Conservation (phyloP, 2,888 invertebrate species). For the Hedychridium roseum region DNA sequence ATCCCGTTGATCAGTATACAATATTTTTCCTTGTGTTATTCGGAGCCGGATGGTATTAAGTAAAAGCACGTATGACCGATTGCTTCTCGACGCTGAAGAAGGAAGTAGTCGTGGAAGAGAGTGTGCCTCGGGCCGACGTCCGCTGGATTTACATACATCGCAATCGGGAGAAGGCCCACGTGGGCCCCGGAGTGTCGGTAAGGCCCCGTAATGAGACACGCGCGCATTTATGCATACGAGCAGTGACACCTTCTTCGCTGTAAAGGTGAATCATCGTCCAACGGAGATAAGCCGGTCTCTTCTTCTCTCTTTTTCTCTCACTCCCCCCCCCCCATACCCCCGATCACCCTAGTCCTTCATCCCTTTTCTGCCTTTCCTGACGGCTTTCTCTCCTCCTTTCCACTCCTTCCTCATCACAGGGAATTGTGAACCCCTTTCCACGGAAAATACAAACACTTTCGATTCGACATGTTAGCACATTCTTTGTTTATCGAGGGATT, state of each 20-base stretch:
- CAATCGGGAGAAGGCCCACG: slow-evolving; percentile 33
- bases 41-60: no score
- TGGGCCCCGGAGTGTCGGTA: slow-evolving; percentile 31
- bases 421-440: no score
- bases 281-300: slow-evolving; percentile 41
- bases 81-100: slow-evolving; percentile 9
- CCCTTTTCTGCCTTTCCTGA: slow-evolving; percentile 16
- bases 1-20: no score
- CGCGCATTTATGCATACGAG: slow-evolving; percentile 50
- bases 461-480: no score
- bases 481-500: no score
- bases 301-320: slow-evolving; percentile 10
- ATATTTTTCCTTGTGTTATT: no score
- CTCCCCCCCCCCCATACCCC: slow-evolving; percentile 7
- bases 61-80: no score
- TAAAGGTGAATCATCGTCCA: slow-evolving; percentile 52
- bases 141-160: slow-evolving; percentile 32
- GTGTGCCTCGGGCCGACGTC: slow-evolving; percentile 11
- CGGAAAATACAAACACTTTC: neutral
- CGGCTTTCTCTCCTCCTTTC: slow-evolving; percentile 9
- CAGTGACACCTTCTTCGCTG: slow-evolving; percentile 57
- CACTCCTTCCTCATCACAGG: slow-evolving; percentile 9
- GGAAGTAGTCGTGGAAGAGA: slow-evolving; percentile 8
- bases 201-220: slow-evolving; percentile 48
- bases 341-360: slow-evolving; percentile 12